A percentile compares a stretch with the other conserved stretches of the same genome.
Conservation (phyloP, 1,140 invertebrate genomes). For the Zophobas atratus region DNA sequence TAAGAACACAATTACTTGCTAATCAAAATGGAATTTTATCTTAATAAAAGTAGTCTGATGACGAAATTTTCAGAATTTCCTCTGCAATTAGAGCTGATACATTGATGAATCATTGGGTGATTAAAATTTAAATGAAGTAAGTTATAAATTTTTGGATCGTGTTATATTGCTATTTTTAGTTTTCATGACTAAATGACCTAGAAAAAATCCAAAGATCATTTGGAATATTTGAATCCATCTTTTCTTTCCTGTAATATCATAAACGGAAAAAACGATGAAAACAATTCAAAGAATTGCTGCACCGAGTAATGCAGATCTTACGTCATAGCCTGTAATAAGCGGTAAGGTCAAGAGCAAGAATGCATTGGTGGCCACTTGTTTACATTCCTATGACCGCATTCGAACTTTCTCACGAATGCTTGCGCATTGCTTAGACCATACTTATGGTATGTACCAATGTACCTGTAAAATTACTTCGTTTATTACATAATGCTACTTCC, state of each 20-base stretch:
- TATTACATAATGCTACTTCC: slow-evolving; percentile 38
- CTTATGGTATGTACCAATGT: slow-evolving; percentile 22
- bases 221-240: slow-evolving; percentile 4
- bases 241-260: background rate
- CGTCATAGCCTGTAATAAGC: slow-evolving; percentile 53
- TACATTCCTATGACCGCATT: slow-evolving; percentile 56
- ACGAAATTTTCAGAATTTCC: background rate
- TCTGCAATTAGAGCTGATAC: background rate
- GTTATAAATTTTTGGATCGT: background rate
- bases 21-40: too few species aligned
- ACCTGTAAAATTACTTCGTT: background rate
- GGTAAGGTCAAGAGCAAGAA: slow-evolving; percentile 57
- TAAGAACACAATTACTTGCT: too few species aligned
- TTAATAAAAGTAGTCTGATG: too few species aligned
- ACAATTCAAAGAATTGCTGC: slow-evolving; percentile 52
- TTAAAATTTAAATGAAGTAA: background rate
- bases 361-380: slow-evolving; percentile 53
- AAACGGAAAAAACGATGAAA: slow-evolving; percentile 26
- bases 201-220: slow-evolving; percentile 13
- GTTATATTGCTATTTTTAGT: slow-evolving; percentile 26
- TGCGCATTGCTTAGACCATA: slow-evolving; percentile 32
- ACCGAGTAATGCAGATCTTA: slow-evolving; percentile 48
- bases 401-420: slow-evolving; percentile 58
- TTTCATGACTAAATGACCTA: background rate
- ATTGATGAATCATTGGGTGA: background rate